phyloP scores from a whole-genome alignment of 2,113 vertebrate genomes.

The Callaeas wilsoni region DNA sequence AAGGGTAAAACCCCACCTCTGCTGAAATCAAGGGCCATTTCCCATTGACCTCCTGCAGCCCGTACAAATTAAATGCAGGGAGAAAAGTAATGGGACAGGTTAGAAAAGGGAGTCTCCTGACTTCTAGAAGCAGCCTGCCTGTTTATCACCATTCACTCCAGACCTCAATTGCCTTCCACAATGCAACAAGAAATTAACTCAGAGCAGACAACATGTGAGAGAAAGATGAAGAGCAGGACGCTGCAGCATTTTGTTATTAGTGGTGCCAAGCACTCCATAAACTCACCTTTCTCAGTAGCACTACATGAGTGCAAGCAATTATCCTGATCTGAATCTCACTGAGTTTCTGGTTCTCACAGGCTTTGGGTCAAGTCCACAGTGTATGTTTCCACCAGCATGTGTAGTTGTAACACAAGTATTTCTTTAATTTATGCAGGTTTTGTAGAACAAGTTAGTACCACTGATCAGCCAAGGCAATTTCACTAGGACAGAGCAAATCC shows the following conservation, averaged over 20 bases:
- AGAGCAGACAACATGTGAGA: background rate
- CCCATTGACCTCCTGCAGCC: background rate
- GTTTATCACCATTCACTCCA: background rate
- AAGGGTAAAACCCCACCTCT: background rate
- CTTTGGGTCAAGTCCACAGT: background rate
- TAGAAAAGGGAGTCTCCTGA: background rate
- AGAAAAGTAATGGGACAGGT: background rate
- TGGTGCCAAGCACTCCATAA: background rate
- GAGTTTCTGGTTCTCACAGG: background rate
- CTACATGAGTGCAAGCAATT: background rate
- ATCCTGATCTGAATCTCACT: background rate
- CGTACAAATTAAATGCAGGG: background rate
- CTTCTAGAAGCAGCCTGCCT: background rate
- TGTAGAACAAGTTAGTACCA: background rate
- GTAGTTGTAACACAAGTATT: background rate
- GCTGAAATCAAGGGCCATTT: background rate
- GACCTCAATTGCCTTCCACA: background rate
- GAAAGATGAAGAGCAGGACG: background rate
- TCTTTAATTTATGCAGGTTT: background rate
- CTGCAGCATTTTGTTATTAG: background rate
- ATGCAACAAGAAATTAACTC: background rate
- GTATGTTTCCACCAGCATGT: rapidly evolving
- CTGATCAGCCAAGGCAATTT: background rate
- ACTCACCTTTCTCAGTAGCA: background rate
- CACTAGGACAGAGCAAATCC: background rate